These are phyloP conservation scores for Enteromius thamalakanensis DNA, from an alignment of 2,797 vertebrate genomes.

Conservation along the genomic window DNA sequence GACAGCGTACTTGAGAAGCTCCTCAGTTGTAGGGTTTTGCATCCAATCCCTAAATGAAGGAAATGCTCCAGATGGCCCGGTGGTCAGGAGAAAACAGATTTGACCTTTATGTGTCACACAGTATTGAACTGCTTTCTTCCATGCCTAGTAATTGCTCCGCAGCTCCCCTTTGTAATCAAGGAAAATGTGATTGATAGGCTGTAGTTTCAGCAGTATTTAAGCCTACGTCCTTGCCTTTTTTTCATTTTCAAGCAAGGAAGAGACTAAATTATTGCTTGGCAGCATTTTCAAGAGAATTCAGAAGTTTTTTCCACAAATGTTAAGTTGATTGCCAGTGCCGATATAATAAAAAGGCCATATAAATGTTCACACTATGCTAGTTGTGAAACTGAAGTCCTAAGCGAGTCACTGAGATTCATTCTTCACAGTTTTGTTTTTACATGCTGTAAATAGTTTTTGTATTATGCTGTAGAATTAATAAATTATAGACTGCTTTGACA, in stretches of 20 bases:
- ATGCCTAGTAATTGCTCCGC: conserved; percentile 61
- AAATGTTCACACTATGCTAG: conserved; percentile 58
- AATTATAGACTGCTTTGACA: conserved; percentile 69
- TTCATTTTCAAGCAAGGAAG: conserved; percentile 30
- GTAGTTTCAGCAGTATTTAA: conserved; percentile 53
- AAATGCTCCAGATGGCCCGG: conserved; percentile 63
- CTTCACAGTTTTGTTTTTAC: conserved; percentile 71
- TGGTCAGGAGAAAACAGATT: conserved; percentile 70
- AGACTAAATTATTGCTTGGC: conserved; percentile 51
- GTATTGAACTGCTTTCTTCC: conserved; percentile 67
- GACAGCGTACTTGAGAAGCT: conserved; percentile 57
- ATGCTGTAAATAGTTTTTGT: conserved; percentile 77
- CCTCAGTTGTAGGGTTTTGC: conserved; percentile 61
- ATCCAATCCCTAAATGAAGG: conserved; percentile 62
- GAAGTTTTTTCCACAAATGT: conserved; percentile 50
- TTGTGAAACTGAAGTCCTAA: conserved; percentile 60
- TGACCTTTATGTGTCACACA: conserved; percentile 67
- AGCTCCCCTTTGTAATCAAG: conserved; percentile 61
- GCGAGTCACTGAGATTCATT: conserved; percentile 57
- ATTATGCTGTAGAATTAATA: conserved; percentile 74
- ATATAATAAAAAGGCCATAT: conserved; percentile 49
- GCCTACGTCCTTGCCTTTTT: conserved; percentile 51
- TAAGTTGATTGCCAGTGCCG: conserved; percentile 46
- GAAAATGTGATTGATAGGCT: conserved; percentile 60
- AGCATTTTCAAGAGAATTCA: conserved; percentile 47